Evolutionary conservation across 2,888 invertebrate species (phyloP), one percentile per base, ranked within the genome.

Genomic region (Sinodicranocentrus sp.): DNA sequence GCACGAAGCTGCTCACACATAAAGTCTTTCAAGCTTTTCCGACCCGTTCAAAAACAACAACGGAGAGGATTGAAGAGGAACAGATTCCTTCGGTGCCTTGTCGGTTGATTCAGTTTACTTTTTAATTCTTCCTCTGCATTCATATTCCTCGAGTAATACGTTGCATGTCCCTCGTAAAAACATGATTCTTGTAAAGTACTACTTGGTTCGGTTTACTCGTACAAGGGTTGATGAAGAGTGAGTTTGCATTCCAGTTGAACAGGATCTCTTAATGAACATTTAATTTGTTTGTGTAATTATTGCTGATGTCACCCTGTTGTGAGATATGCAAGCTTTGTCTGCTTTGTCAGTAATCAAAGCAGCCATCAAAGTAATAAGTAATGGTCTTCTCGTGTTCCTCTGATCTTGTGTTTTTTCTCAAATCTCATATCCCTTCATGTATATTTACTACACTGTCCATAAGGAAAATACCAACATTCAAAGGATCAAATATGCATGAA

Each of bases 231-330:
- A 33, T 63, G 63, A 63, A 63, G 63, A 23, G 67, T 44, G 44
- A 67, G 67, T 70, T 21, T 52, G 52, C 70, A 70, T 70, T 70
- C 70, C 70, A 70, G 70, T 70, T 70, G 70, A 70, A 70, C 70
- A 70, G 70, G 70, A 70, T 70, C 70, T 44, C 61, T 48, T 80
- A 80, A 80, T 67, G 80, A 73, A 73, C 73, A 67, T 80, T 80
- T 80, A 80, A 80, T 80, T 80, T 84, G 80, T 85, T 85, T 85
- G 78, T 71, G 82, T 70, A 85, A 85, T 82, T 75, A 57, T 79
- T 85, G 85, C 85, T 82, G 82, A 85, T 85, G 85, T 85, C 85
- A 85, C 82, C 82, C 82, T 82, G 73, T 52, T 39, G 44, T 63
- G 28, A 33, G 33, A 28, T 63, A 63, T 39, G 63, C 28, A 33